Evolutionary conservation across 2,113 vertebrate genomes (phyloP), one percentile per base, ranked within the genome.

Genomic region (Tautogolabrus adspersus): DNA sequence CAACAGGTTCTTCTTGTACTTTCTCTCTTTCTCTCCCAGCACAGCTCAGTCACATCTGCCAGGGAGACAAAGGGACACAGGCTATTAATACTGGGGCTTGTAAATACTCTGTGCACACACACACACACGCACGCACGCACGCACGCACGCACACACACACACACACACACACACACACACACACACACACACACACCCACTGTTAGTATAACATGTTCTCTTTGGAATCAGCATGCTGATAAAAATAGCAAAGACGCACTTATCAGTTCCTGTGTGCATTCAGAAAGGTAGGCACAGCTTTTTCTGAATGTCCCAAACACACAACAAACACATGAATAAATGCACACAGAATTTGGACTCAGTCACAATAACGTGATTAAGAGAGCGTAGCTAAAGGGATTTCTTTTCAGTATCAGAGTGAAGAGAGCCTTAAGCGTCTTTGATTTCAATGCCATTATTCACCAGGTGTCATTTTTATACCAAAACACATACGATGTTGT

Each of bases 161-260:
- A 52, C 26, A 26, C 42, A 2, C 10, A 30, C 52, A 68, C 46
- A 10, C 68, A 37, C 59, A 19, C 47, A 26, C 12, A 52, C 26
- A 26, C 30, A 68, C 46, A 10, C 68, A 37, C 59, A 19, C 47
- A 26, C 12, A 52, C 26, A 26, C 42, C 2, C 10, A 30, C 52
- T 66, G 44, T 72, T 71, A 73, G 19, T 22, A 77, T 26, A 57
- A 30, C 46, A 23, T 71, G 58, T 62, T 46, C 72, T 66, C 57
- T 44, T 61, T 83, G 44, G 75, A 77, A 74, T 73, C 54, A 34
- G 10, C 23, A 52, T 37, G 58, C 0, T 3, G 51, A 54, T 74
- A 90, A 83, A 90, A 89, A 88, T 82, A 88, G 79, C 44, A 56
- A 49, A 59, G n/a, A n/a, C 21, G 70, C 54, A 42, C 77, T 73